A percentile compares a stretch with the other conserved stretches of the same genome.
These are phyloP conservation scores for Geococcyx californianus DNA, from an alignment of 2,113 vertebrate species.

Conservation along the genomic window DNA sequence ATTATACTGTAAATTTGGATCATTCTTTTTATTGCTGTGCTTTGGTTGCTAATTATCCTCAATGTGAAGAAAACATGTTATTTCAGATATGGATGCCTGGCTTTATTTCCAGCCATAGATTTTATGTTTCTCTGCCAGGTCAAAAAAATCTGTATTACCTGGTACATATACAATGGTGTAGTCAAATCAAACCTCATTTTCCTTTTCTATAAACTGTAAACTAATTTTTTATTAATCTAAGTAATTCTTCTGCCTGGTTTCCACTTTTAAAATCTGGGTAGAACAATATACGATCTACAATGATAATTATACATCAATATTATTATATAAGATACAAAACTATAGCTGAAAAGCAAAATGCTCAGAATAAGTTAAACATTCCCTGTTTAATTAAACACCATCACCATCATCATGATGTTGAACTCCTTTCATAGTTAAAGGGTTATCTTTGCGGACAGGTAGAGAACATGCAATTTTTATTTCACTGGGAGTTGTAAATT, in stretches of 20 bases:
- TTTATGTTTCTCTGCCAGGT: not conserved
- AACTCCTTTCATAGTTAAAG: no score
- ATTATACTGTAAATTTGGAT: not conserved
- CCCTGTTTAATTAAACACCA: not conserved
- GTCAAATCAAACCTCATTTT: not conserved
- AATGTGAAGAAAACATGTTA: not conserved
- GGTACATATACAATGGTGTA: not conserved
- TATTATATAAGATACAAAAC: not conserved
- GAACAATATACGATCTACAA: not conserved
- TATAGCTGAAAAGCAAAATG: not conserved
- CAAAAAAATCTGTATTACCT: not conserved
- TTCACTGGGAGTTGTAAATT: no score
- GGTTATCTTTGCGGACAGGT: no score
- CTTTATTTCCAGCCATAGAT: not conserved
- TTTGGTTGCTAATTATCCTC: not conserved
- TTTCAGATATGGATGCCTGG: not conserved
- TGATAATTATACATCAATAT: not conserved
- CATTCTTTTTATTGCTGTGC: not conserved
- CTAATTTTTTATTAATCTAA: not conserved
- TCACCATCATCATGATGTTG: no score
- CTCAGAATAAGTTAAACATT: not conserved
- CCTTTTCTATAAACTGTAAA: not conserved
- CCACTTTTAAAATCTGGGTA: not conserved
- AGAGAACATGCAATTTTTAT: no score
- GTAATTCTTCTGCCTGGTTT: not conserved